Evolutionary conservation across 2,113 vertebrate genomes (phyloP).

Genomic region (Amphilophus citrinellus): DNA sequence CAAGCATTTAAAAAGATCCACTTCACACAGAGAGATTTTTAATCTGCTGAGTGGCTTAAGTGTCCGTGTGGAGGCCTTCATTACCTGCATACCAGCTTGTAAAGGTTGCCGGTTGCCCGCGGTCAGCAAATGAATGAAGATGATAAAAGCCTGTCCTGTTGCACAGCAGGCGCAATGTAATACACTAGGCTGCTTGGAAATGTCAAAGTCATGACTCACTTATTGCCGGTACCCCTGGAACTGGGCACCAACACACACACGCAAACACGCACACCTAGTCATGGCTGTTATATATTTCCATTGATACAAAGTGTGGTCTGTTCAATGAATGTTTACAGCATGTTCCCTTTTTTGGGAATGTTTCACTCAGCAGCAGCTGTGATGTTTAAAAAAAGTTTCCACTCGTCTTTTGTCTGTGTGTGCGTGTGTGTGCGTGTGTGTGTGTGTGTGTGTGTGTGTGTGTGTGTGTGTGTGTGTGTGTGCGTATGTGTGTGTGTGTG

Average conservation of each 20-base stretch:
- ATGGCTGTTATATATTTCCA: constrained; percentile 27
- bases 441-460: constrained; percentile 18
- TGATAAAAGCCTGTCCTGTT: constrained; percentile 58
- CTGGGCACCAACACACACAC: constrained; percentile 23
- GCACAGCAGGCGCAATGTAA: constrained; percentile 65
- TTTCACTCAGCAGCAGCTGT: constrained; percentile 65
- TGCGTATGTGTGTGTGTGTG: too few species aligned
- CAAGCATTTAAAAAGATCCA: neutral
- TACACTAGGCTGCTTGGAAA: constrained; percentile 65
- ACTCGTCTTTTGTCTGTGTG: constrained; percentile 36
- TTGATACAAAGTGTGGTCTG: constrained; percentile 58
- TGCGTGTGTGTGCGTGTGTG: constrained; percentile 8
- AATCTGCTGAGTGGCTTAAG: neutral
- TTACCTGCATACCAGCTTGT: constrained; percentile 21
- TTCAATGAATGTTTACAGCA: constrained; percentile 58
- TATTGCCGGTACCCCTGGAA: constrained; percentile 45
- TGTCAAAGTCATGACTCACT: constrained; percentile 75
- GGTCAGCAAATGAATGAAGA: constrained; percentile 58
- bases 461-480: constrained; percentile 13
- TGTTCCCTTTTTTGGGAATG: constrained; percentile 67
- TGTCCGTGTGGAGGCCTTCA: neutral
- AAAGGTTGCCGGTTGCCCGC: constrained; percentile 51
- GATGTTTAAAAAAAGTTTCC: constrained; percentile 73
- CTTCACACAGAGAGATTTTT: neutral
- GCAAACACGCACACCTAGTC: constrained; percentile 12